Evolutionary conservation across 2,888 invertebrate species (phyloP).

Genomic region (Mimas tiliae): DNA sequence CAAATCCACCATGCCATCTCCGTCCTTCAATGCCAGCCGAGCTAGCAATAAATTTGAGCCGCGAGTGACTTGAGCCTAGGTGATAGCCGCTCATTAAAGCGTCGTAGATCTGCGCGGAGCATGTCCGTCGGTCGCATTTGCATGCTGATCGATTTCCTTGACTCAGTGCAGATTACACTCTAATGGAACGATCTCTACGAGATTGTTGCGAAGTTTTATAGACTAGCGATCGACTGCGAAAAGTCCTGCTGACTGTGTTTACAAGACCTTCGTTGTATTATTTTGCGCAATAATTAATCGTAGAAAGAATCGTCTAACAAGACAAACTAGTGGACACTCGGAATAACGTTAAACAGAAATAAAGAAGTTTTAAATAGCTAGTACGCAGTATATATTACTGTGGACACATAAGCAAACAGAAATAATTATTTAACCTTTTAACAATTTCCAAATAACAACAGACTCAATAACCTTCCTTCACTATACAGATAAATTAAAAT

Average conservation of each 20-base stretch:
- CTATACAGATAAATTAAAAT: conserved; percentile 1
- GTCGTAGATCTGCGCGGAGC: neutral
- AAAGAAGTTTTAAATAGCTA: too few relatives aligned
- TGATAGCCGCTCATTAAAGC: conserved; percentile 9
- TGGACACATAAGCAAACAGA: too few relatives aligned
- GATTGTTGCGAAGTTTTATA: neutral
- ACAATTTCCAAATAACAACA: neutral
- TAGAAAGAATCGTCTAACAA: too few relatives aligned
- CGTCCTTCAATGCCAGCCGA: neutral
- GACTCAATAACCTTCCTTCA: neutral
- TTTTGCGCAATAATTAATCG: neutral
- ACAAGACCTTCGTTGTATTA: neutral
- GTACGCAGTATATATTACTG: too few relatives aligned
- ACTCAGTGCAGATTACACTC: conserved; percentile 5
- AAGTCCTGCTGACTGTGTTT: neutral
- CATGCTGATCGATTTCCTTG: conserved; percentile 11
- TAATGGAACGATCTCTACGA: conserved; percentile 6
- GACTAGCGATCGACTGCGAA: neutral
- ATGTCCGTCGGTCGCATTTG: neutral
- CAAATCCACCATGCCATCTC: neutral
- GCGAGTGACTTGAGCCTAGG: neutral
- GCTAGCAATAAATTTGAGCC: neutral
- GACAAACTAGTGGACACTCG: too few relatives aligned
- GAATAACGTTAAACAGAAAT: too few relatives aligned
- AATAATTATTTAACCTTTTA: neutral